Evolutionary conservation across 2,797 vertebrate genomes (phyloP).

Genomic region (Loriculus beryllinus): DNA sequence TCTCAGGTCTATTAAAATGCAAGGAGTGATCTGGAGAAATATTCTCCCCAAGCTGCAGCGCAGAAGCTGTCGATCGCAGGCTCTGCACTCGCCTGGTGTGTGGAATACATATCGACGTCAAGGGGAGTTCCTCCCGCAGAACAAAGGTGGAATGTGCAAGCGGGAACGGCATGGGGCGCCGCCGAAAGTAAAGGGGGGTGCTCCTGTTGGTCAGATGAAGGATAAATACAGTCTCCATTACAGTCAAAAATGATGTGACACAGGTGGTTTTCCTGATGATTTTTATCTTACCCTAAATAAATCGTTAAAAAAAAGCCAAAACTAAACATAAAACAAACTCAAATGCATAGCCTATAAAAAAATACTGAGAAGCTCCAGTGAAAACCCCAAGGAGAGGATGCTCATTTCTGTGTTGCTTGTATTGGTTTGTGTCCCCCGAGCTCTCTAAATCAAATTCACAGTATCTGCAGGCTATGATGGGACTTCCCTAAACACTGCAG

Average conservation of each 20-base stretch:
- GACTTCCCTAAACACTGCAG: neutral
- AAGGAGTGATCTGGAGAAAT: neutral
- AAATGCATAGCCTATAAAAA: neutral
- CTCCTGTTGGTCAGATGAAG: neutral
- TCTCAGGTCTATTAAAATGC: neutral
- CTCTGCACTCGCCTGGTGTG: constrained; percentile 43
- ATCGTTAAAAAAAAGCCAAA: neutral
- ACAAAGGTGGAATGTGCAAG: constrained; percentile 22
- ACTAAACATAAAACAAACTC: fast-evolving
- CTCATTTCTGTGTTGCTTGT: neutral
- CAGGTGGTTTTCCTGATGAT: neutral
- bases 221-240: neutral
- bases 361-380: neutral
- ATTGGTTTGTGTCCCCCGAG: neutral
- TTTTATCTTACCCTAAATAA: neutral
- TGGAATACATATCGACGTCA: constrained; percentile 48
- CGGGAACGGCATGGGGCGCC: neutral
- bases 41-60: neutral
- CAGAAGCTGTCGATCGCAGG: neutral
- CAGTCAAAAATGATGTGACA: neutral
- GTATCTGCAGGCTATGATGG: neutral
- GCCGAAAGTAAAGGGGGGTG: neutral
- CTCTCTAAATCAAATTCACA: neutral
- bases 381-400: neutral
- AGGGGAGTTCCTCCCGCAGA: constrained; percentile 35